A percentile compares a stretch with the other conserved stretches of the same genome.
These are phyloP conservation scores for Sylvia atricapilla DNA, from an alignment of 2,113 vertebrate genomes.

Conservation along the genomic window DNA sequence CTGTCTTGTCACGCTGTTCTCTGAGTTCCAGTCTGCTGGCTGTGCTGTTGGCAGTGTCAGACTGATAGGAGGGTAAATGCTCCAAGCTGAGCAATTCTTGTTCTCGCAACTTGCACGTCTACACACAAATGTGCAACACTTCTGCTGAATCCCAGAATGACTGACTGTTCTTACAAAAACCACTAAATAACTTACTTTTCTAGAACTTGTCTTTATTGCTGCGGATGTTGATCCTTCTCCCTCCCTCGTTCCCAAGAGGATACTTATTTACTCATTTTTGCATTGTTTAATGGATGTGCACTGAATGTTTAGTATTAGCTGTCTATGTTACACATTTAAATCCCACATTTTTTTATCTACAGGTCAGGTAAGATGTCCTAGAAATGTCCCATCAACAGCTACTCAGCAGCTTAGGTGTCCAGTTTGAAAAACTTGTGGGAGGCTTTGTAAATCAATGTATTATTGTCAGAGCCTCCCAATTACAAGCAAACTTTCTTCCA, in stretches of 20 bases:
- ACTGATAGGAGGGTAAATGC: not conserved
- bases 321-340: not conserved
- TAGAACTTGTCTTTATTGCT: not conserved
- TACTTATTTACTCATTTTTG: not conserved
- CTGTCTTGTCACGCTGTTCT: not conserved
- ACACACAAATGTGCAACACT: not conserved
- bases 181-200: constrained; percentile 43
- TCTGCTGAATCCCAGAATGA: not conserved
- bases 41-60: not conserved
- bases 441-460: not conserved
- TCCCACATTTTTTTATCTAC: not conserved
- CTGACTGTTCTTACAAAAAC: constrained; percentile 34
- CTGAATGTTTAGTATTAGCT: constrained; percentile 10
- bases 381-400: not conserved
- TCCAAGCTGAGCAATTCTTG: not conserved
- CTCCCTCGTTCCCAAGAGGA: not conserved
- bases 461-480: not conserved
- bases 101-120: not conserved
- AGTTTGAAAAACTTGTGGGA: not conserved
- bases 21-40: not conserved
- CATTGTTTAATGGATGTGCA: not conserved
- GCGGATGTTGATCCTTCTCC: not conserved
- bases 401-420: not conserved
- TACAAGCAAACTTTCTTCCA: not conserved
- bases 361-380: not conserved